Evolutionary conservation across 1,140 invertebrate genomes (phyloP).

Genomic region (Macrostomum lignano): DNA sequence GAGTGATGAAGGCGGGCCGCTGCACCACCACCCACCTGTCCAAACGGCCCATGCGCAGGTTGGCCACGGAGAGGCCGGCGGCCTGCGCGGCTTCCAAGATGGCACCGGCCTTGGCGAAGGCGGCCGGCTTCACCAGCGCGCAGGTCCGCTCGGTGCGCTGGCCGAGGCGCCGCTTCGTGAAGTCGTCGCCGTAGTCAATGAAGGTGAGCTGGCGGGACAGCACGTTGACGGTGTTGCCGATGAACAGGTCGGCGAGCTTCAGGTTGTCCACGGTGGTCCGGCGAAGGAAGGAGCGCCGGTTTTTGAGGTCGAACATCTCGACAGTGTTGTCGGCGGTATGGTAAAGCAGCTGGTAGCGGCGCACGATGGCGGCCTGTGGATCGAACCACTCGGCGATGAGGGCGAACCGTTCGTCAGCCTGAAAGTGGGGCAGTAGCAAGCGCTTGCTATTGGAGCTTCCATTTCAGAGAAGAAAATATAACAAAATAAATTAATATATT

Average conservation of each 20-base stretch:
- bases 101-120: constrained; percentile 39
- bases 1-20: too few species aligned
- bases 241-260: constrained; percentile 39
- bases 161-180: constrained; percentile 21
- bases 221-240: constrained; percentile 45
- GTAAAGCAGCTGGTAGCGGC: constrained; percentile 43
- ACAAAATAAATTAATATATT: too few species aligned
- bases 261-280: constrained; percentile 38
- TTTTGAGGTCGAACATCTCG: constrained; percentile 48
- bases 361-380: constrained; percentile 37
- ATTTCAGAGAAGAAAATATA: too few species aligned
- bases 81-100: constrained; percentile 48
- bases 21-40: constrained; percentile 34
- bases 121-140: constrained; percentile 42
- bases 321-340: constrained; percentile 42
- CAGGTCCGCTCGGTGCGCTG: constrained; percentile 33
- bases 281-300: constrained; percentile 41
- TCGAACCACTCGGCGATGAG: constrained; percentile 59
- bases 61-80: constrained; percentile 38
- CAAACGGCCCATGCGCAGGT: constrained; percentile 40
- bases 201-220: constrained; percentile 46
- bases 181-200: constrained; percentile 42
- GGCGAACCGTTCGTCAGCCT: constrained; percentile 19
- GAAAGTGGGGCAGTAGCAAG: too few species aligned
- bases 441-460: too few species aligned